These are phyloP conservation scores for Synanthedon tipuliformis DNA, from an alignment of 2,888 invertebrate species.

Conservation along the genomic window DNA sequence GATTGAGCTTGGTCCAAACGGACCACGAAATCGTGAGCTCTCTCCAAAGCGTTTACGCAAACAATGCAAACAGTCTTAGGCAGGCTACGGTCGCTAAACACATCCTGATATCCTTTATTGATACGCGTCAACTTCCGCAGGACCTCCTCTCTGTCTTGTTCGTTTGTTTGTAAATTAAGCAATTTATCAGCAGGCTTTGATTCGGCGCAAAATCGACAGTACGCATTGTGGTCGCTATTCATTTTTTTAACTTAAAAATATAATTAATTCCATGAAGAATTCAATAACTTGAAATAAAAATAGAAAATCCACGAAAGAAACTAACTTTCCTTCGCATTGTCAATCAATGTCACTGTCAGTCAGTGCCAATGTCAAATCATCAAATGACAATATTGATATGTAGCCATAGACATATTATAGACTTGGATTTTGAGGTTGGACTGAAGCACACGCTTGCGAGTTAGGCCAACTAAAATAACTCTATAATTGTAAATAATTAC, in stretches of 20 bases:
- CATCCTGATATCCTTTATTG: constrained; percentile 21
- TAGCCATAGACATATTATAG: too few relatives aligned
- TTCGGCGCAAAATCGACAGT: constrained; percentile 38
- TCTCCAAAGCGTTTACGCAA: constrained; percentile 30
- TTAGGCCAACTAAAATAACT: too few relatives aligned
- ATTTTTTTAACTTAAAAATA: constrained; percentile 13
- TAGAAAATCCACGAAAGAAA: too few relatives aligned
- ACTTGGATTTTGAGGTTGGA: too few relatives aligned
- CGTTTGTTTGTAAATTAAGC: constrained; percentile 22
- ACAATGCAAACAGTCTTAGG: constrained; percentile 38
- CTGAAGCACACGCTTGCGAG: too few relatives aligned
- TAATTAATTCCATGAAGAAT: constrained; percentile 2
- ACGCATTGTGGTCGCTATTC: constrained; percentile 15
- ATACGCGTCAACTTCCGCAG: constrained; percentile 26
- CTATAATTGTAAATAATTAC: too few relatives aligned
- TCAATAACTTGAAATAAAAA: background rate
- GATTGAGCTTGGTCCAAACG: constrained; percentile 34
- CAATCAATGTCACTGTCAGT: too few relatives aligned
- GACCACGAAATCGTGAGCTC: constrained; percentile 32
- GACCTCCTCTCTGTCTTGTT: constrained; percentile 19
- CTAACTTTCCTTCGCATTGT: too few relatives aligned
- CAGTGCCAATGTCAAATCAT: too few relatives aligned
- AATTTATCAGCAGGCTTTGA: constrained; percentile 27
- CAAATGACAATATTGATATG: too few relatives aligned
- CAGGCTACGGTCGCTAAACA: constrained; percentile 19